Base-by-base conservation (phyloP, 2,797 vertebrate genomes). In the Betta splendens region DNA sequence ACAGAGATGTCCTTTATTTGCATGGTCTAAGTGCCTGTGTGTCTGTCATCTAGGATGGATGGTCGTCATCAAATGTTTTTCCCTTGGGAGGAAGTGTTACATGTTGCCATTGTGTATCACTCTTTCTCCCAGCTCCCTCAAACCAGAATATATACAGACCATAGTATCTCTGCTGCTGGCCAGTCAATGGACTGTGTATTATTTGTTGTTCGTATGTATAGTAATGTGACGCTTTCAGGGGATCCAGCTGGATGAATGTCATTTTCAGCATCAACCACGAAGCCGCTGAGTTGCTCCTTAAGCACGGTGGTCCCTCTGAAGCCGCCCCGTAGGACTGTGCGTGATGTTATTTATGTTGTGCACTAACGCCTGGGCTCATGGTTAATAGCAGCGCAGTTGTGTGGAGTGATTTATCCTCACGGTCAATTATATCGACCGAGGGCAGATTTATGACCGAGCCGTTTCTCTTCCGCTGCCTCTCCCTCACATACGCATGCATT, bases 371-470 rank as follows among this genome's bases (percentile, higher is more conserved):
- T 33, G 38, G 66, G 74, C 81, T 81, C 71, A 74, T 25, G 67
- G 72, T 54, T 83, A 81, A 84, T 82, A 67, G 77, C 59, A 56
- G 72, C 52, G 46, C 40, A 82, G 71, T 82, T 84, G 44, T 10
- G 5, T 80, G 46, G 52, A 80, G 67, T 87, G 85, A 88, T 85
- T 32, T 83, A 80, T 74, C 63, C 66, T 85, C 81, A 85, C 76
- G 58, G 75, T 69, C 83, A 83, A 70, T 87, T 87, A 86, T 55
- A 82, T 70, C 58, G 82, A 43, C 57, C 72, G 50, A 35, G 60
- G 61, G 69, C 48, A 64, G 82, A 85, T 87, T 88, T 86, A 89
- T 84, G 70, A 60, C 55, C 0, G 50, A 5, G 32, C 12, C 49
- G 50, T 82, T 60, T 74, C 35, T 69, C 59, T 60, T 35, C 50